These are phyloP conservation scores for Mustela nigripes DNA, from an alignment of 2,113 vertebrate genomes.

Conservation along the genomic window DNA sequence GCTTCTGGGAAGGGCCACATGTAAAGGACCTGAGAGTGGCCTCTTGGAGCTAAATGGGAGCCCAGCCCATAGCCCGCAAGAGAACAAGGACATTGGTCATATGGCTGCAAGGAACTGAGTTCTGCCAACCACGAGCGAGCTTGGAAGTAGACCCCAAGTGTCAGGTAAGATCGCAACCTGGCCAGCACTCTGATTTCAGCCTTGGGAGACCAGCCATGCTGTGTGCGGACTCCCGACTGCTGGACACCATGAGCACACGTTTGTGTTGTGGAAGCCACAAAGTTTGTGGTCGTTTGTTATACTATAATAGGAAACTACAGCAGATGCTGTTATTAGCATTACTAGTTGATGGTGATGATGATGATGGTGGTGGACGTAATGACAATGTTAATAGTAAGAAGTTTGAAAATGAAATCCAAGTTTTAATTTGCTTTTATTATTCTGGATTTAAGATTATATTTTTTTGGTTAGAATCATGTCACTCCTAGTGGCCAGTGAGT, in stretches of 20 bases:
- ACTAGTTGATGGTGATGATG: no score
- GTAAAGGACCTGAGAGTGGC: not conserved
- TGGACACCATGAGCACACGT: accelerated
- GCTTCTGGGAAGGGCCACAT: not conserved
- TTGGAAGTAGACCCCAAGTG: not conserved
- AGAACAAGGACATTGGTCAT: not conserved
- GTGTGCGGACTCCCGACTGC: no score
- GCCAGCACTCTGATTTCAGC: not conserved
- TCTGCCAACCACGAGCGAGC: not conserved
- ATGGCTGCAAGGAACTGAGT: not conserved
- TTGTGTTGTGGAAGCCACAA: not conserved
- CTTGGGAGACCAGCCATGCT: accelerated
- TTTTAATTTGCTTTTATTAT: not conserved
- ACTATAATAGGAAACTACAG: not conserved
- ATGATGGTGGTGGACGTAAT: not conserved
- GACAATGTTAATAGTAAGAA: not conserved
- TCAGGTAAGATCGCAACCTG: not conserved
- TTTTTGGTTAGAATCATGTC: not conserved
- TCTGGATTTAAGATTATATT: not conserved
- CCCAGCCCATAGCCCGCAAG: not conserved
- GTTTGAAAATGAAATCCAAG: not conserved
- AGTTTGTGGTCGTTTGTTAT: not conserved
- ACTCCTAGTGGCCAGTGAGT: not conserved
- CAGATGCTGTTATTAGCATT: not conserved
- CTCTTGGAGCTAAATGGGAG: not conserved